These are phyloP conservation scores for Sebastes alutus DNA, from an alignment of 2,797 vertebrate species.

Conservation along the genomic window DNA sequence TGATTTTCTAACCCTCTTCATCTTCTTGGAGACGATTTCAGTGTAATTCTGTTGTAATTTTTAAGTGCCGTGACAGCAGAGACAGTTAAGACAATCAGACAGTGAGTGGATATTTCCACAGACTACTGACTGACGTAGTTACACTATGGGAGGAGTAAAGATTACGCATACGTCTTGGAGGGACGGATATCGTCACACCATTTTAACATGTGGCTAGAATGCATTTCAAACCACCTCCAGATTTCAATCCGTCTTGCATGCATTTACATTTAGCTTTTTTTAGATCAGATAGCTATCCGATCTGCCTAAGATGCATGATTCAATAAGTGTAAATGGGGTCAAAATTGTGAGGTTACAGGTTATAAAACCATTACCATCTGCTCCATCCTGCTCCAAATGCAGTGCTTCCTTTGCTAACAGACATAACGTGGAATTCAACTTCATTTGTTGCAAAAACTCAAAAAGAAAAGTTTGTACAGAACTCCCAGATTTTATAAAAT, in stretches of 20 bases:
- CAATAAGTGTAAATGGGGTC: not conserved
- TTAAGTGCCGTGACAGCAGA: not conserved
- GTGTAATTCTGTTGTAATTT: not conserved
- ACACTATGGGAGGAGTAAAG: not conserved
- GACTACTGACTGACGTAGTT: not conserved
- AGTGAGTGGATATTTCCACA: too few species aligned
- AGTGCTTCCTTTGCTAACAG: not conserved
- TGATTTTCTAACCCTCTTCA: not conserved
- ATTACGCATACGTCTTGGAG: not conserved
- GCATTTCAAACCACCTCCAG: not conserved
- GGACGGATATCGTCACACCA: not conserved
- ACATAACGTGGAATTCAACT: not conserved
- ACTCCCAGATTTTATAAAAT: not conserved
- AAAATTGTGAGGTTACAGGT: not conserved
- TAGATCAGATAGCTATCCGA: not conserved
- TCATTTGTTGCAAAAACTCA: not conserved
- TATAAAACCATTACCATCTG: not conserved
- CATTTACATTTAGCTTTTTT: not conserved
- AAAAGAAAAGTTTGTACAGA: not conserved
- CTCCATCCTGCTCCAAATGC: not conserved
- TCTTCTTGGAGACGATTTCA: not conserved
- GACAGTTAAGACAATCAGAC: too few species aligned
- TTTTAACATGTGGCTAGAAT: not conserved
- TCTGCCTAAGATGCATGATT: not conserved
- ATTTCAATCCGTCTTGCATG: not conserved